A percentile compares a stretch with the other conserved stretches of the same genome.
Evolutionary conservation across 2,113 vertebrate species (phyloP).

Genomic region (Pteronura brasiliensis): DNA sequence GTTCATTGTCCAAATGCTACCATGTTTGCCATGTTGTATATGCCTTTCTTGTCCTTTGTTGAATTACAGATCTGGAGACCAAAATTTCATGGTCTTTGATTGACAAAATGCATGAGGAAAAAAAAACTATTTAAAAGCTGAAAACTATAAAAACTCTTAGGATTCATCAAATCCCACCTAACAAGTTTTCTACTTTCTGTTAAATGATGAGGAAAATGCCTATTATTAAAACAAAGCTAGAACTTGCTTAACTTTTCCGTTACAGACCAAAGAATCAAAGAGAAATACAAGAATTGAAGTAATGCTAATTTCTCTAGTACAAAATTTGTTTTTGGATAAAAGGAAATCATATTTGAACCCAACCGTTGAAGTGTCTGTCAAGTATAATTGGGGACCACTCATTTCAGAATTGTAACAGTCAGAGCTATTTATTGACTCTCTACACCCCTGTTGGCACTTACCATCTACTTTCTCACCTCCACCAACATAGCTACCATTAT

Average conservation of each 20-base stretch:
- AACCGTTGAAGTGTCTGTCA: background rate
- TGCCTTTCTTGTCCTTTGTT: background rate
- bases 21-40: background rate
- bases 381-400: too few relatives aligned
- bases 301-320: background rate
- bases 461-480: too few relatives aligned
- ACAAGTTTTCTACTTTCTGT: background rate
- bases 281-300: background rate
- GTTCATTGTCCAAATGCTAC: background rate
- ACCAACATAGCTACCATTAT: background rate
- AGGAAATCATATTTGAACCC: background rate
- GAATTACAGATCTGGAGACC: background rate
- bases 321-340: background rate
- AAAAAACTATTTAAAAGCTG: background rate
- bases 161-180: background rate
- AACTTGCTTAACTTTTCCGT: background rate
- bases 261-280: background rate
- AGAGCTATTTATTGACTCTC: background rate
- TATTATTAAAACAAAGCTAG: background rate
- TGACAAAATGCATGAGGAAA: too few relatives aligned
- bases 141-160: background rate
- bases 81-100: background rate
- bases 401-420: background rate
- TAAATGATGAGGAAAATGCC: background rate
- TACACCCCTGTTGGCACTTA: background rate